Base-by-base conservation (phyloP, 2,113 vertebrate genomes). In the Emydocephalus ijimae region DNA sequence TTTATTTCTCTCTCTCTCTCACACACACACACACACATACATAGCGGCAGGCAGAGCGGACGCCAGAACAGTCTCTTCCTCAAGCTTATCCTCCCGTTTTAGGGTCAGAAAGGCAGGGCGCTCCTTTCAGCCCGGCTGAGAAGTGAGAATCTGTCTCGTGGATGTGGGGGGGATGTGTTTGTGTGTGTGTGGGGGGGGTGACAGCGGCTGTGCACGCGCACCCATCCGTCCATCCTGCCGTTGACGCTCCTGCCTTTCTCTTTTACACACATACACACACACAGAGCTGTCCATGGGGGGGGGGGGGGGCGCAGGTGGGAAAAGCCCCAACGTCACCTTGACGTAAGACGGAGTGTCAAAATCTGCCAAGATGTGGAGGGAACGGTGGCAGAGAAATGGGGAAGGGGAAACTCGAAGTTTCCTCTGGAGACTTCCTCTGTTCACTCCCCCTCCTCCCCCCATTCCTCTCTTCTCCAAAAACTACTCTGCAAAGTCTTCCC, bases 281-380 rank as follows among this genome's bases (percentile, higher is more conserved):
- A 9, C 26, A 50, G 48, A 9, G 20, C 61, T 20, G 11, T 50
- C 23, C 52, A 88, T 6, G 74, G 24, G 59, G 24, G 8, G 81
- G 18, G 89, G 56, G 34, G 85, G 74, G 55, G 29, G 74, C 34
- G 56, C 43, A 34, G 48, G 57, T 24, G 85, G n/a, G 85, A 10
- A 90, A 87, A 59, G 56, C 34, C 89, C 93, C 2, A 54, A 3
- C 93, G 93, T 91, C 93, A 45, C 24, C 24, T 0, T 92, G 94
- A 94, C 89, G 94, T 92, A 24, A 48, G 55, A n/a, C 9, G 8
- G 55, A 21, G 15, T 39, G 74, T 43, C 34, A 81, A 81, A 81
- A 81, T 81, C 34, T 81, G 34, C 39, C 20, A 34, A 81, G 74
- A 81, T 43, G 74, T 81, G 74, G 74, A 43, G 26, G 85, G 7